phyloP scores from a whole-genome alignment of 2,113 vertebrate species.

The Solenodon paradoxus region DNA sequence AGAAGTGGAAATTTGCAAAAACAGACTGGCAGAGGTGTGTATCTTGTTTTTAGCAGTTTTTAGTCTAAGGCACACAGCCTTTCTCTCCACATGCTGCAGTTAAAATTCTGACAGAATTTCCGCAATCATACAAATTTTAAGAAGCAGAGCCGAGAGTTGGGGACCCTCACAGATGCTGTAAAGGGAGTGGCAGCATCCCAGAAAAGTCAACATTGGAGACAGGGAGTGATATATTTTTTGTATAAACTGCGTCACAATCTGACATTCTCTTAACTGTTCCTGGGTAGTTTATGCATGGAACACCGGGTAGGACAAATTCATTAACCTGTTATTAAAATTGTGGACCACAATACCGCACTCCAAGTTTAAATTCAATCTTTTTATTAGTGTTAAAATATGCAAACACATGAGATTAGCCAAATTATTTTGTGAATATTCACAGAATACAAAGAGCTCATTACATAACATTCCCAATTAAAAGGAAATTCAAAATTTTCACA shows the following conservation, averaged over 20 bases:
- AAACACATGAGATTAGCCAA: background rate
- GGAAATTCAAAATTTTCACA: background rate
- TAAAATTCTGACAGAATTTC: background rate
- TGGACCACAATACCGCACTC: background rate
- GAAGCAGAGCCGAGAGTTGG: background rate
- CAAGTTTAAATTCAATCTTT: background rate
- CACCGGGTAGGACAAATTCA: background rate
- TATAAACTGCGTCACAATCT: background rate
- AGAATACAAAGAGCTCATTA: background rate
- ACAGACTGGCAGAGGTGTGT: background rate
- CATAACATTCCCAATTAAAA: background rate
- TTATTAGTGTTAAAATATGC: background rate
- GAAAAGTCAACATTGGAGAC: background rate
- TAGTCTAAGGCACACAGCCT: background rate
- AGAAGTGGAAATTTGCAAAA: background rate
- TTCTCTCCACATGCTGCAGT: background rate
- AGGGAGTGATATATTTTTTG: background rate
- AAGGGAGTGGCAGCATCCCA: accelerated
- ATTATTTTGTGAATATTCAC: background rate
- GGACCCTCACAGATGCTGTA: background rate
- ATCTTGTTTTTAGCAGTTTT: background rate
- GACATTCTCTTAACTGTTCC: background rate
- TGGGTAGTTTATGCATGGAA: background rate
- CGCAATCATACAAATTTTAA: background rate
- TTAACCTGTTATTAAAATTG: background rate